phyloP scores from a whole-genome alignment of 2,113 vertebrate genomes.

The Pteruthius melanotis region DNA sequence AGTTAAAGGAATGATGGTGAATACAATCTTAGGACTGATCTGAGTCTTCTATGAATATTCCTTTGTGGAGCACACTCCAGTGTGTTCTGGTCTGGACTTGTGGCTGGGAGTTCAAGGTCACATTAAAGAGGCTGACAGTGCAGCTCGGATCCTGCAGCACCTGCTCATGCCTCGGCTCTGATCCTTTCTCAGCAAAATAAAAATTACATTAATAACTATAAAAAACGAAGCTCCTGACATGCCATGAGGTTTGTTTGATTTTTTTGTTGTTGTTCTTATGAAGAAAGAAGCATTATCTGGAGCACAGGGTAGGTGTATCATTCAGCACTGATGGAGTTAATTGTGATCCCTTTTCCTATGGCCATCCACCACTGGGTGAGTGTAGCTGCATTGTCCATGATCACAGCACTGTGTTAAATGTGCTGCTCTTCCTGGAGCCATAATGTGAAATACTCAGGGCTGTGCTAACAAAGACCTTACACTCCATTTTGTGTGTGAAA shows the following conservation, averaged over 20 bases:
- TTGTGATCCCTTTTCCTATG: neutral
- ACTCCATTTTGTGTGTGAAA: neutral
- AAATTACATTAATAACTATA: neutral
- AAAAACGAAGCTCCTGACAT: neutral
- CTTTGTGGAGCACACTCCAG: constrained; percentile 3
- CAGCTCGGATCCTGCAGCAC: constrained; percentile 8
- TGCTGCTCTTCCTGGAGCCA: constrained; percentile 48
- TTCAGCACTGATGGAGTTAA: constrained; percentile 33
- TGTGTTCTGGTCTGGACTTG: neutral
- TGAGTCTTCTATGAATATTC: constrained; percentile 8
- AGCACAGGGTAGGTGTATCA: neutral
- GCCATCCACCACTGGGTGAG: neutral
- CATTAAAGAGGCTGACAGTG: neutral
- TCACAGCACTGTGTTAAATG: constrained; percentile 55
- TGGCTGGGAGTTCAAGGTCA: constrained; percentile 8
- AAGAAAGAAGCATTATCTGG: neutral
- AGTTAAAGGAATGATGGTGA: neutral
- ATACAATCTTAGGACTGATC: neutral
- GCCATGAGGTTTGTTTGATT: neutral
- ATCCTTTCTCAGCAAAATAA: neutral
- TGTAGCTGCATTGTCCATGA: constrained; percentile 36
- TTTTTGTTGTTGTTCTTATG: neutral
- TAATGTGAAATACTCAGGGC: neutral
- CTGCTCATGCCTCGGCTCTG: neutral
- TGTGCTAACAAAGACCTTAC: constrained; percentile 52